These are phyloP conservation scores for Scaptomyza cyrtandrae DNA, from an alignment of 2,888 invertebrate species.

Conservation along the genomic window DNA sequence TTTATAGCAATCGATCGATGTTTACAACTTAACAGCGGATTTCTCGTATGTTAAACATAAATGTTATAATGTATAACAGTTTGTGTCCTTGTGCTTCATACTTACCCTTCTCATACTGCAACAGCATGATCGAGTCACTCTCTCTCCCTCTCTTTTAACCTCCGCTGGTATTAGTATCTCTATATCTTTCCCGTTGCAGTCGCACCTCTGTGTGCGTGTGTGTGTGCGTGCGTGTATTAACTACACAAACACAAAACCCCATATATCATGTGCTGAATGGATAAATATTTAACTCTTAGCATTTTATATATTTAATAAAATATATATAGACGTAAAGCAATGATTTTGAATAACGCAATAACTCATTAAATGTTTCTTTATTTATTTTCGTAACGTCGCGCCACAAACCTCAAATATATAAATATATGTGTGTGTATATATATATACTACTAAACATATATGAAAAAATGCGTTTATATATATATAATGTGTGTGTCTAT, in stretches of 20 bases:
- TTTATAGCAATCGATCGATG: background rate
- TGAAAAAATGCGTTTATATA: slow-evolving; percentile 4
- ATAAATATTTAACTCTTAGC: slow-evolving; percentile 12
- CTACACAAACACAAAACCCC: too few species aligned
- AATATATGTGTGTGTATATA: slow-evolving; percentile 17
- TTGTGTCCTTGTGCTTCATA: background rate
- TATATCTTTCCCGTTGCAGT: background rate
- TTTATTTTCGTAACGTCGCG: slow-evolving; percentile 55
- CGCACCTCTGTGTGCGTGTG: background rate
- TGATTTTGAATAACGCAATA: slow-evolving; percentile 55
- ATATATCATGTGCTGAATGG: slow-evolving; percentile 25
- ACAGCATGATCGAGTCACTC: slow-evolving; percentile 5
- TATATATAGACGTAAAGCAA: slow-evolving; percentile 18
- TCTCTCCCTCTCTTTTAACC: background rate
- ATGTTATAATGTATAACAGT: background rate
- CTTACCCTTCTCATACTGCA: background rate
- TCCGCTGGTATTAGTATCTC: background rate
- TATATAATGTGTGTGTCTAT: slow-evolving; percentile 41
- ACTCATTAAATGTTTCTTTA: slow-evolving; percentile 72
- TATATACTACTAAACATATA: slow-evolving; percentile 9
- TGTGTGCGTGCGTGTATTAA: background rate
- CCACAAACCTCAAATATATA: slow-evolving; percentile 20
- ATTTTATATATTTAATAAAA: background rate
- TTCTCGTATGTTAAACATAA: background rate
- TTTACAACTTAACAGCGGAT: background rate